Percentiles rank a stretch among this genome's conserved stretches.
Conservation (phyloP, 2,113 vertebrate genomes). For the Cyprinus carpio region DNA sequence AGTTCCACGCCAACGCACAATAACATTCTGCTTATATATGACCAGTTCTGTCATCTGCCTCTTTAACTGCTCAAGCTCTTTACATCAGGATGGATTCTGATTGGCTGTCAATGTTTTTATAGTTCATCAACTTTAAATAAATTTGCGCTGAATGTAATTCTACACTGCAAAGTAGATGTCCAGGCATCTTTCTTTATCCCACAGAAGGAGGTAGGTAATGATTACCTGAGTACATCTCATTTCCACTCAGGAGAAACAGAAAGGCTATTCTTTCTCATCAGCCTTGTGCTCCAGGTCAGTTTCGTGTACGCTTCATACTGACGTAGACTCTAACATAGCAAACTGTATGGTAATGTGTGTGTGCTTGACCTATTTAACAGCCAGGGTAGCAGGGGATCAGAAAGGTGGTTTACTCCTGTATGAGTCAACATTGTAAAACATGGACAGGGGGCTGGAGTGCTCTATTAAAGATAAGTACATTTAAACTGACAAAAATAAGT, state of each 20-base stretch:
- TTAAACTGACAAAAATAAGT: not conserved
- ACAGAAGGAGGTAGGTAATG: slow-evolving; percentile 47
- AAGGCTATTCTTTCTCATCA: slow-evolving; percentile 52
- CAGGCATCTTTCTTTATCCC: slow-evolving; percentile 39
- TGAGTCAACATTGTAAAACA: slow-evolving; percentile 20
- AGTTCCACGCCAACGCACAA: too few species aligned
- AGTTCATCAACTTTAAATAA: too few species aligned
- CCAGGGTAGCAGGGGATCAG: slow-evolving; percentile 3
- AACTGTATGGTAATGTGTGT: slow-evolving; percentile 35
- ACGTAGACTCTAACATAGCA: slow-evolving; percentile 33
- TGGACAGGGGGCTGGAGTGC: not conserved
- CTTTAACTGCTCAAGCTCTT: too few species aligned
- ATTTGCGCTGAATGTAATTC: too few species aligned
- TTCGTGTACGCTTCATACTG: slow-evolving; percentile 53
- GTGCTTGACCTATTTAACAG: slow-evolving; percentile 53
- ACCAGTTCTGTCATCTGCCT: too few species aligned
- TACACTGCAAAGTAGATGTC: slow-evolving; percentile 34
- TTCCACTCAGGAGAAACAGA: slow-evolving; percentile 57
- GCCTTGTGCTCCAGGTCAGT: slow-evolving; percentile 54
- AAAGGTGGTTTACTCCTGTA: slow-evolving; percentile 23
- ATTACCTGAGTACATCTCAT: slow-evolving; percentile 46
- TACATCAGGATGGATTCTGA: too few species aligned
- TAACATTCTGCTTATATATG: too few species aligned
- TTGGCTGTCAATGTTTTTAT: too few species aligned
- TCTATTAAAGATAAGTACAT: slow-evolving; percentile 12